A percentile compares a stretch with the other conserved stretches of the same genome.
phyloP scores from a whole-genome alignment of 2,113 vertebrate species.

The Notothenia coriiceps region DNA sequence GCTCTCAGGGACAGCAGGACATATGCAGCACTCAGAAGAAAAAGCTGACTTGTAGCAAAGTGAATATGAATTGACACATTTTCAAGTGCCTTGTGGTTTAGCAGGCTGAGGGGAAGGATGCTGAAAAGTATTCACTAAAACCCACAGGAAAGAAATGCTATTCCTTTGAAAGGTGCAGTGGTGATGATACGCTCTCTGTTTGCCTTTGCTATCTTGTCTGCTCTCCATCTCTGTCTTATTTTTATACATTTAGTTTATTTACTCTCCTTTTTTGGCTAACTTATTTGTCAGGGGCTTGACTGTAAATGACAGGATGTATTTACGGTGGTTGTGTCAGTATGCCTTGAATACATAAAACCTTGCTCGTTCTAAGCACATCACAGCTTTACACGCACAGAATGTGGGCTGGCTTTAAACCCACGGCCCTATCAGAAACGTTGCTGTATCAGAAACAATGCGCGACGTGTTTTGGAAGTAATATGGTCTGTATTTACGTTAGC shows the following conservation, averaged over 20 bases:
- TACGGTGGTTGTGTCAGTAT: background rate
- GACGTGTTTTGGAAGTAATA: too few species aligned
- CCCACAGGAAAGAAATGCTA: background rate
- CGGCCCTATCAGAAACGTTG: too few species aligned
- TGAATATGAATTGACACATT: conserved; percentile 31
- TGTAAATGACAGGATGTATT: background rate
- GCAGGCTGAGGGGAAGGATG: background rate
- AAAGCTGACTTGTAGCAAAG: conserved; percentile 23
- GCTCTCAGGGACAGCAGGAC: conserved; percentile 23
- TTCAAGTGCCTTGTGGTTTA: background rate
- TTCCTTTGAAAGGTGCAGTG: too few species aligned
- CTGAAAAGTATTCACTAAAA: conserved; percentile 8
- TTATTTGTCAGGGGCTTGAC: conserved; percentile 4
- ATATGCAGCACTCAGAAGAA: conserved; percentile 11
- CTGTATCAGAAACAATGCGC: too few species aligned
- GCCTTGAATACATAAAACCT: background rate
- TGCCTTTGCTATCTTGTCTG: background rate
- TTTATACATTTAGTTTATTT: background rate
- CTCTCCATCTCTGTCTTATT: background rate
- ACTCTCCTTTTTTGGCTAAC: background rate
- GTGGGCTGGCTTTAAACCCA: too few species aligned
- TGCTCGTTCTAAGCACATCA: background rate
- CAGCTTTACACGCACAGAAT: background rate
- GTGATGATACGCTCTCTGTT: background rate
- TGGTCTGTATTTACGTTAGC: too few species aligned